Conservation (phyloP, 2,888 invertebrate species). For the Saturnia japonica region DNA sequence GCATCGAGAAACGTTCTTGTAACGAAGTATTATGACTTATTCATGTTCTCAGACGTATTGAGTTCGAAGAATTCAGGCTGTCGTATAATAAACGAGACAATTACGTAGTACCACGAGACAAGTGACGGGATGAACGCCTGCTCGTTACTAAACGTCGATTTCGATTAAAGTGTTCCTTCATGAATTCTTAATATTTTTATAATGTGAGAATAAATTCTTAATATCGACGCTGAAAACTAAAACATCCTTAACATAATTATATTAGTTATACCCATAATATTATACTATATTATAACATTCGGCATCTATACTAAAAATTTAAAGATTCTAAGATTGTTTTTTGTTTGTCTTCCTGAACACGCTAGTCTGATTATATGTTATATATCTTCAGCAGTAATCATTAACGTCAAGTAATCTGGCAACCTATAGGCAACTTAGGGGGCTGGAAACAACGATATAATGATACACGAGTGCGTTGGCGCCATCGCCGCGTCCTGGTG, state of each 20-base stretch:
- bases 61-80: constrained; percentile 63
- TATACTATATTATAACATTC: too few species aligned
- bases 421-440: too few species aligned
- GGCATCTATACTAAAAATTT: too few species aligned
- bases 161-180: constrained; percentile 1
- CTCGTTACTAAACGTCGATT: constrained; percentile 24
- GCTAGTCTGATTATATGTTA: too few species aligned
- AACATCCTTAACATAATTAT: neutral
- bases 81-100: constrained; percentile 71
- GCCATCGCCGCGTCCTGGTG: too few species aligned
- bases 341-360: too few species aligned
- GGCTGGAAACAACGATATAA: too few species aligned
- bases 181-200: neutral
- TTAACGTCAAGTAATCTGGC: too few species aligned
- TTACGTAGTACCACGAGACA: constrained; percentile 44
- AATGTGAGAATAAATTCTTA: neutral
- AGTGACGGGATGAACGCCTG: constrained; percentile 17
- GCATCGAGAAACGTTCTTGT: constrained; percentile 57
- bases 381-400: too few species aligned
- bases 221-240: neutral
- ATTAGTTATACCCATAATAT: too few species aligned
- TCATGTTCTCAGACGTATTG: constrained; percentile 71
- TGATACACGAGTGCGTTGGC: too few species aligned
- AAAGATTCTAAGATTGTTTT: too few species aligned
- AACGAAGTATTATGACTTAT: constrained; percentile 77